phyloP scores from a whole-genome alignment of 1,140 invertebrate species.

The Drosophila grimshawi region DNA sequence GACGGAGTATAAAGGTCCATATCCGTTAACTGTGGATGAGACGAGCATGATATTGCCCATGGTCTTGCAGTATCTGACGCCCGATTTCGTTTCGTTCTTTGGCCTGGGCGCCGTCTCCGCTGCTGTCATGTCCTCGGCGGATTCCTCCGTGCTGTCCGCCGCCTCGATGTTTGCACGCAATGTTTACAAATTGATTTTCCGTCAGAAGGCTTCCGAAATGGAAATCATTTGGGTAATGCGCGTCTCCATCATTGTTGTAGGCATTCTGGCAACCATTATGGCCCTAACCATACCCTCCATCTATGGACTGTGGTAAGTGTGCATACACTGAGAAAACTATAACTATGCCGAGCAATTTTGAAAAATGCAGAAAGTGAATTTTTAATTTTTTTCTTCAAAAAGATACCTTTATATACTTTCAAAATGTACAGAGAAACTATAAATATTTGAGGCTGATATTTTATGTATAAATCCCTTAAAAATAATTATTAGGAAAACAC shows the following conservation, averaged over 20 bases:
- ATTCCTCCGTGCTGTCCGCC: constrained; percentile 98
- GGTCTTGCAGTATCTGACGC: constrained; percentile 98
- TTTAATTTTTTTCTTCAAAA: no score
- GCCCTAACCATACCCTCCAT: constrained; percentile 98
- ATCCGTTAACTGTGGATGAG: constrained; percentile 90
- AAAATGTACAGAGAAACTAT: no score
- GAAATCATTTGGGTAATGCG: constrained; percentile 99
- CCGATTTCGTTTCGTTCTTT: constrained; percentile 97
- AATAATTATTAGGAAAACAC: no score
- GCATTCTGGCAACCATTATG: constrained; percentile 96
- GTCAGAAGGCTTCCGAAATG: constrained; percentile 96
- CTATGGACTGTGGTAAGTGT: constrained; percentile 95
- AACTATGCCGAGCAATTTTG: no score
- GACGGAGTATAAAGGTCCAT: constrained; percentile 91
- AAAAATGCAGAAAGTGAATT: no score
- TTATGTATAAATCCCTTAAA: no score
- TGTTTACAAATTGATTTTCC: constrained; percentile 98
- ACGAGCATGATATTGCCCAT: constrained; percentile 97
- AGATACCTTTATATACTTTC: no score
- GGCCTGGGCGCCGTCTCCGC: constrained; percentile 99
- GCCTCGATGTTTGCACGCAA: constrained; percentile 99
- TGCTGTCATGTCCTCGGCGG: constrained; percentile 99
- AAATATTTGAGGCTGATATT: no score
- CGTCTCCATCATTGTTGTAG: constrained; percentile 95
- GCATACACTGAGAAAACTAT: constrained; percentile 20